phyloP scores from a whole-genome alignment of 2,113 vertebrate species.

The Synodontis membranacea region DNA sequence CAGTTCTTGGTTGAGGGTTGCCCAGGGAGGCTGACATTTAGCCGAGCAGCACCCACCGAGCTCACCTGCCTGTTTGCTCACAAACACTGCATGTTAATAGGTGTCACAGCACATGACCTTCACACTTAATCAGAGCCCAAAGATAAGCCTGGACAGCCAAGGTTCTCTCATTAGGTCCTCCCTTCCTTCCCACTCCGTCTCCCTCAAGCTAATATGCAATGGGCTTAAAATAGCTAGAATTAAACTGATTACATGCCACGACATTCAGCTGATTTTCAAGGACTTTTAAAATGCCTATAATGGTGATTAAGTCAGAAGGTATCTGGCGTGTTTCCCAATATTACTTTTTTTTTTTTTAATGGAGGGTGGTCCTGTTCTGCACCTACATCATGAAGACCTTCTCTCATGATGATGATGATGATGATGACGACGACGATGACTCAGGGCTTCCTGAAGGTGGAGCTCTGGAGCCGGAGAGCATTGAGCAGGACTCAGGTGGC shows the following conservation, averaged over 20 bases:
- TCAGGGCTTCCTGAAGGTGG: slow-evolving; percentile 43
- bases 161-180: slow-evolving; percentile 16
- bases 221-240: slow-evolving; percentile 21
- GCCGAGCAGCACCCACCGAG: slow-evolving; percentile 27
- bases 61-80: slow-evolving; percentile 51
- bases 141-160: slow-evolving; percentile 43
- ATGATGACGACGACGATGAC: too few relatives aligned
- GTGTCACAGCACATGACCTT: slow-evolving; percentile 49
- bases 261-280: slow-evolving; percentile 20
- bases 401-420: neutral
- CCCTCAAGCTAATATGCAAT: neutral
- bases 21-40: slow-evolving; percentile 48
- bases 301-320: slow-evolving; percentile 15
- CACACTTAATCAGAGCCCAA: slow-evolving; percentile 47
- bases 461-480: slow-evolving; percentile 20
- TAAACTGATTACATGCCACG: slow-evolving; percentile 4
- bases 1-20: slow-evolving; percentile 6
- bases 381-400: neutral
- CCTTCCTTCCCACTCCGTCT: neutral
- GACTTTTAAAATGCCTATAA: neutral
- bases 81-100: slow-evolving; percentile 48
- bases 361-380: neutral
- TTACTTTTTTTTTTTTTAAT: neutral
- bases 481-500: slow-evolving; percentile 33
- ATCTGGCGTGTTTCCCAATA: neutral